phyloP scores from a whole-genome alignment of 1,140 invertebrate genomes.

The Drosophila obscura region DNA sequence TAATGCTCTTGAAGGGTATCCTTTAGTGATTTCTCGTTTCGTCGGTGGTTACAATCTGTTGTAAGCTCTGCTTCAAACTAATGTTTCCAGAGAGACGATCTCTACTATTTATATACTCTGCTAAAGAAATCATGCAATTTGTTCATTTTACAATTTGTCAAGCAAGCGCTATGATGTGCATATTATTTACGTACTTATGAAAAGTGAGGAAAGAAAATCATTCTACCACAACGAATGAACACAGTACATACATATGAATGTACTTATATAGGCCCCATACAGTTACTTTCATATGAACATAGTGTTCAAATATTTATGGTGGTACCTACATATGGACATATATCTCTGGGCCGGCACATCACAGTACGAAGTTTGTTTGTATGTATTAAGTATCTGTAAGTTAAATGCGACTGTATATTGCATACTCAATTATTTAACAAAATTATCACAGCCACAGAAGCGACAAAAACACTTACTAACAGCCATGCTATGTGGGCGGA shows the following conservation, averaged over 20 bases:
- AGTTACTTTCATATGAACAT: conserved; percentile 23
- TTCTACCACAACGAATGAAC: conserved; percentile 59
- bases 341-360: conserved; percentile 15
- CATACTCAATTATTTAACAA: conserved; percentile 74
- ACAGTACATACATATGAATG: conserved; percentile 13
- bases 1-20: conserved; percentile 22
- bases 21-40: conserved; percentile 26
- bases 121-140: conserved; percentile 67
- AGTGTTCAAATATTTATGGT: conserved; percentile 3
- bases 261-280: conserved; percentile 18
- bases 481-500: conserved; percentile 40
- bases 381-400: neutral
- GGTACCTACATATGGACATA: conserved; percentile 17
- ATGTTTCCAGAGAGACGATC: conserved; percentile 27
- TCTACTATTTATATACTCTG: conserved; percentile 66
- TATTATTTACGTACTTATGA: conserved; percentile 42
- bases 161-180: conserved; percentile 51
- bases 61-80: conserved; percentile 49
- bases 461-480: conserved; percentile 21
- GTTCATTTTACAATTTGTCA: conserved; percentile 74
- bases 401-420: conserved; percentile 53
- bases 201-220: conserved; percentile 59
- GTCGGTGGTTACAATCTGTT: conserved; percentile 1
- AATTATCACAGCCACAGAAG: conserved; percentile 59
- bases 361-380: conserved; percentile 13